Evolutionary conservation across 2,113 vertebrate species (phyloP), one percentile per base, ranked within the genome.

Genomic region (Rana temporaria): DNA sequence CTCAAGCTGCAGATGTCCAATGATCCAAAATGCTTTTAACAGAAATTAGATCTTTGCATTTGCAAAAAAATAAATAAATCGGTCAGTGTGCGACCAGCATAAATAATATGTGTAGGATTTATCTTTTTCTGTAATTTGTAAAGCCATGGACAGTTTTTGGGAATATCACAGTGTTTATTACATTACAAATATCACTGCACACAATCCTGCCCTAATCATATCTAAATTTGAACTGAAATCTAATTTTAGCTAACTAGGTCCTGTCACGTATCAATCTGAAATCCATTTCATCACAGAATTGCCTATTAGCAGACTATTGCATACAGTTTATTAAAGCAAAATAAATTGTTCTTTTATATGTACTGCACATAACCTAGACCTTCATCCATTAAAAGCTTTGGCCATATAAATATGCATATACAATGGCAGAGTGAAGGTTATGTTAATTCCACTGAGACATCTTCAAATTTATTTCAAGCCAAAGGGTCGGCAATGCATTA

Each of bases 261-360:
- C 19, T 73, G 53, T n/a, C 38, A 52, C 11, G 32, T 69, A 26
- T 30, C 55, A 74, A 57, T 56, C 12, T 56, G 17, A 72, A 72
- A 72, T 56, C 52, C 69, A 19, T 24, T 22, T 16, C 69, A 57
- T 17, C 22, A 71, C 20, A 72, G 9, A n/a, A 26, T 24, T 22
- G 19, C 53, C 4, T 38, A 38, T 59, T 60, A 74, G 71, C 16
- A 75, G 30, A 75, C 72, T 42, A 75, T 62, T 75, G 30, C 30
- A 38, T 75, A n/a, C 57, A 60, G 30, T 75, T 75, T 42, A 62
- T 75, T 42, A 75, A 60, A 62, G 19, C 32, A 4, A 75, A 75
- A 62, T 75, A 62, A 75, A 75, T 75, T 75, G 71, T 97, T 93
- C 94, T 98, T 95, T 95, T 93, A 96, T 93, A 96, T 93, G 98